Base-by-base conservation (phyloP, 2,888 invertebrate species). In the Caradrina clavipalpis region DNA sequence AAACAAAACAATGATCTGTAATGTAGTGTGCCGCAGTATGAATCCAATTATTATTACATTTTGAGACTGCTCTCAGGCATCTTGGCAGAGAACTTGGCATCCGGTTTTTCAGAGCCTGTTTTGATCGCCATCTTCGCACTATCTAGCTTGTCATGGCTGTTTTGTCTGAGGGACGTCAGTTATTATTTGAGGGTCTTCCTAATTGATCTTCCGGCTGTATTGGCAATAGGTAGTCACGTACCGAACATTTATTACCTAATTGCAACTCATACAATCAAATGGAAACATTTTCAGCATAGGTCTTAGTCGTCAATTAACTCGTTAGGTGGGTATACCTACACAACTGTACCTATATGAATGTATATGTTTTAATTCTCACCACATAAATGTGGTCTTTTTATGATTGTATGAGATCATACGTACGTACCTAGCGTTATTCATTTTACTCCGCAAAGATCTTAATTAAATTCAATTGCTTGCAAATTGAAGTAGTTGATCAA, bases 381-480 rank as follows among this genome's bases (percentile, higher is more conserved):
- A 62, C 39, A 59, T 47, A 58, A 63, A 45, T 67, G 42, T 58
- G 49, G 49, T 57, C 53, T 78, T 80, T 78, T 73, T 71, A 83
- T 72, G 58, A 69, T 68, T 77, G 64, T 35, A 84, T 81, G 79
- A 82, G 73, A 79, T 82, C 82, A 82, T 79, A 45, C 45, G 17
- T 5, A 71, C 58, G 63, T 62, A 61, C 60, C 80, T 71, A 74
- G 17, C 69, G 74, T 79, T 78, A 71, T 80, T 76, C 69, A 81
- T 81, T 76, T 80, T 74, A 78, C 70, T 62, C 79, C 77, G 78
- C 73, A 75, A 81, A 83, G 75, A 71, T 82, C 76, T 84, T 81
- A 86, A 88, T 88, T 88, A 87, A 85, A 83, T 77, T 70, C 86
- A 88, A 88, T 87, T 87, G 86, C 78, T 86, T 83, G 82, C 81